phyloP scores from a whole-genome alignment of 2,797 vertebrate species.

The Distichodus sexfasciatus region DNA sequence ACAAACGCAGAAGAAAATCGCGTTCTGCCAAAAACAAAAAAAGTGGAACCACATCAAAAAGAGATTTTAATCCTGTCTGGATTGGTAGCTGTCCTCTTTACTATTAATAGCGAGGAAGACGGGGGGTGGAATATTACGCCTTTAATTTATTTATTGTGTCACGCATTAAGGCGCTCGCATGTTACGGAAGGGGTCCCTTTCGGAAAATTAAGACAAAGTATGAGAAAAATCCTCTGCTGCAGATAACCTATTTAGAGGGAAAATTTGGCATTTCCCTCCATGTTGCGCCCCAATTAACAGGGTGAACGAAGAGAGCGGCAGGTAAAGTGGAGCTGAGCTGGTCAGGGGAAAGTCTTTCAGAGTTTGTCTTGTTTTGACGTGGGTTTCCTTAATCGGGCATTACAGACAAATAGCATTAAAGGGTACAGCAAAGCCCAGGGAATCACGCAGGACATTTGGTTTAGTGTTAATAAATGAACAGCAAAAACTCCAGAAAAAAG shows the following conservation, averaged over 20 bases:
- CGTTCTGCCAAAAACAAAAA: slow-evolving; percentile 61
- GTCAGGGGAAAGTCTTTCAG: slow-evolving; percentile 32
- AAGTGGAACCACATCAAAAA: slow-evolving; percentile 76
- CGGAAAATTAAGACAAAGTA: slow-evolving; percentile 51
- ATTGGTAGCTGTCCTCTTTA: slow-evolving; percentile 68
- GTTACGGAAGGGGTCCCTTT: slow-evolving; percentile 44
- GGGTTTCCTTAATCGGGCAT: slow-evolving; percentile 31
- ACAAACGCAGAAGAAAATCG: slow-evolving; percentile 64
- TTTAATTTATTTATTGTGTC: slow-evolving; percentile 69
- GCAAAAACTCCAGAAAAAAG: too few relatives aligned
- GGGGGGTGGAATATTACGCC: slow-evolving; percentile 67
- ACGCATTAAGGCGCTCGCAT: slow-evolving; percentile 56
- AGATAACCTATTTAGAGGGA: slow-evolving; percentile 63
- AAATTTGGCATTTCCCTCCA: slow-evolving; percentile 27
- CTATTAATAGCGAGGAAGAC: slow-evolving; percentile 71
- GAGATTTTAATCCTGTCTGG: slow-evolving; percentile 73
- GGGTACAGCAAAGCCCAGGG: slow-evolving; percentile 3
- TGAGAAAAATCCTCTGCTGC: slow-evolving; percentile 45
- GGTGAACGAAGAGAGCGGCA: slow-evolving; percentile 20
- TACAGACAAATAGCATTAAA: slow-evolving; percentile 25
- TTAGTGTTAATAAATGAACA: too few relatives aligned
- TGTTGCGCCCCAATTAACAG: slow-evolving; percentile 31
- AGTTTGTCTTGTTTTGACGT: slow-evolving; percentile 28
- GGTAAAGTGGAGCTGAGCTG: slow-evolving; percentile 15
- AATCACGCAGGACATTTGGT: neutral